Evolutionary conservation across 2,797 vertebrate genomes (phyloP), one percentile per base, ranked within the genome.

Genomic region (Selene dorsalis): DNA sequence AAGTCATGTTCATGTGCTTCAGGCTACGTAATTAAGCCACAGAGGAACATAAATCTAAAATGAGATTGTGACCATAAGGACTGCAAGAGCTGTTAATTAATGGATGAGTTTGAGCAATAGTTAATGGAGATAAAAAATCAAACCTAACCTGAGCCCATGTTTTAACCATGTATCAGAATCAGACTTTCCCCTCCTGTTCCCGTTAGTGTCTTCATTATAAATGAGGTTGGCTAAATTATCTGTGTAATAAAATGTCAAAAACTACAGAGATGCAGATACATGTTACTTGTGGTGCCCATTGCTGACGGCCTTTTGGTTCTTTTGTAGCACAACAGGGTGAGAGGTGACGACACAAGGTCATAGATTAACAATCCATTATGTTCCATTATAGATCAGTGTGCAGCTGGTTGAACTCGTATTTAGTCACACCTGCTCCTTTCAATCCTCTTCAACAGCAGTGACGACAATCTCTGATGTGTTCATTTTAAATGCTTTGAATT

Each of bases 311-410:
- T 22, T n/a, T 45, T n/a, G 22, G 55, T 62, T 41, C 73, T 64
- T 50, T 35, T 60, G 41, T 59, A 64, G 38, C 43, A n/a, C n/a
- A 28, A 7, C 1, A 41, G 64, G 47, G 69, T 62, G 26, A 50
- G 22, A 35, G 64, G 22, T 69, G 14, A 35, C 53, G 60, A 64
- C 61, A 52, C 45, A 7, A 11, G 13, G 6, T 22, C 35, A 20
- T 17, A n/a, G 24, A 55, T 64, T 64, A 26, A 7, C 67, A 50
- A 71, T 26, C 53, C 59, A 75, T 79, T 62, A 75, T 58, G 50
- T 79, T 59, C 41, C 18, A 79, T 63, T 69, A 62, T 43, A 30
- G n/a, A 41, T 65, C 13, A 47, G 10, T 20, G 22, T 73, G 24
- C 22, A 69, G 79, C 48, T 4, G 14, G 24, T 60, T 32, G 30